phyloP scores from a whole-genome alignment of 2,113 vertebrate genomes.

The Xyliphius kryptos region DNA sequence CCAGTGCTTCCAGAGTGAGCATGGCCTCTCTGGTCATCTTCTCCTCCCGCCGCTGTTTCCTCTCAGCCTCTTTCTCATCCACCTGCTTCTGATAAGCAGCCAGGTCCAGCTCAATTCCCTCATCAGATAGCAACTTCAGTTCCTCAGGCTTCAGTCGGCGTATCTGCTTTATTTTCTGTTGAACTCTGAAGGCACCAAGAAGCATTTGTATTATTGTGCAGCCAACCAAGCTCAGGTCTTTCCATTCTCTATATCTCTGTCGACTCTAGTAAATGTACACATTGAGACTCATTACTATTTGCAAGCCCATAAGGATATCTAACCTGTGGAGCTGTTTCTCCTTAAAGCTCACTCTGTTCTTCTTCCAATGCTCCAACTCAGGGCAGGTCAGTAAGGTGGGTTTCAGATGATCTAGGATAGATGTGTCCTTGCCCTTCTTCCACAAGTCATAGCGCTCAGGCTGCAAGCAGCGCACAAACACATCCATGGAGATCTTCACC shows the following conservation, averaged over 20 bases:
- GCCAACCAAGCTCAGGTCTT: too few relatives aligned
- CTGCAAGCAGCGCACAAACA: slow-evolving; percentile 89
- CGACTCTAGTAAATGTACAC: too few relatives aligned
- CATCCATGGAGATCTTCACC: too few relatives aligned
- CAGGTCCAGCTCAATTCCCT: slow-evolving; percentile 65
- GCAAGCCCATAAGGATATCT: too few relatives aligned
- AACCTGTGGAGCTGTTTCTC: slow-evolving; percentile 80
- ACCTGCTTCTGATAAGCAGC: slow-evolving; percentile 67
- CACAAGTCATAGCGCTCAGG: slow-evolving; percentile 87
- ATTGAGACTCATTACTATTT: too few relatives aligned
- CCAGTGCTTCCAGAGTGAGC: slow-evolving; percentile 62
- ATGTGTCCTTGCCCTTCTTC: slow-evolving; percentile 88
- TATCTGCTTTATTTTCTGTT: slow-evolving; percentile 80
- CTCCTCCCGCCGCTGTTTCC: slow-evolving; percentile 56
- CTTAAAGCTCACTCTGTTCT: slow-evolving; percentile 68
- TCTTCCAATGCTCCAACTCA: slow-evolving; percentile 80
- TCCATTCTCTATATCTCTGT: too few relatives aligned
- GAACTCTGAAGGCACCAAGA: slow-evolving; percentile 73
- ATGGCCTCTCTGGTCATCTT: slow-evolving; percentile 66
- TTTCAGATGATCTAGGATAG: slow-evolving; percentile 79
- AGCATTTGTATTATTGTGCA: too few relatives aligned
- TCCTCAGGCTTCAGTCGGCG: slow-evolving; percentile 86
- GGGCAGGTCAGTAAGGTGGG: slow-evolving; percentile 78
- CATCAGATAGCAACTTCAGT: slow-evolving; percentile 75
- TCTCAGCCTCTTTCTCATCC: slow-evolving; percentile 69